phyloP scores from a whole-genome alignment of 2,113 vertebrate species.

The Notechis scutatus region DNA sequence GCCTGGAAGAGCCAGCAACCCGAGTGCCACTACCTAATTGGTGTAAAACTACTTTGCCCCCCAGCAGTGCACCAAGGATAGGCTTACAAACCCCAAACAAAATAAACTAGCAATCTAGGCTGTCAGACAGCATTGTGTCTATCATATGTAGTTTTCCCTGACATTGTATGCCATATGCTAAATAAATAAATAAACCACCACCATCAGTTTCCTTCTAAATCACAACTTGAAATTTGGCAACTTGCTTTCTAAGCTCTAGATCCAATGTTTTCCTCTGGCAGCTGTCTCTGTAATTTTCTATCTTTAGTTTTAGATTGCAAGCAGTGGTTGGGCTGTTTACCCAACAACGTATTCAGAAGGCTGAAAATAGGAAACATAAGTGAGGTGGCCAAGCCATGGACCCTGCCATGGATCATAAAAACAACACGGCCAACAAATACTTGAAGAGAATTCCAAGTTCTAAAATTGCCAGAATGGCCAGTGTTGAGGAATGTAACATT shows the following conservation, averaged over 20 bases:
- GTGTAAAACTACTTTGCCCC: background rate
- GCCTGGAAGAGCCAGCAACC: background rate
- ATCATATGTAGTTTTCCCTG: background rate
- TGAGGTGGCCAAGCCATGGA: background rate
- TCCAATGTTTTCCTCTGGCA: slow-evolving; percentile 38
- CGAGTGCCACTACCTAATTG: background rate
- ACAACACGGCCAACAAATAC: background rate
- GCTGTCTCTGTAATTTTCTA: slow-evolving; percentile 35
- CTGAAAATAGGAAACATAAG: background rate
- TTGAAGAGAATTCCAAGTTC: background rate
- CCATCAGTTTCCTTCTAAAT: background rate
- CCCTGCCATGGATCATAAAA: background rate
- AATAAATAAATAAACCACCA: background rate
- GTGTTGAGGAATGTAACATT: background rate
- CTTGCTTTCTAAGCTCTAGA: background rate
- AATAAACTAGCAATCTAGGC: background rate
- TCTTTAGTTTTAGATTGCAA: slow-evolving; percentile 25
- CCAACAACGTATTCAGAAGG: background rate
- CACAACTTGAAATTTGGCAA: background rate
- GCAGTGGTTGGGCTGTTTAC: slow-evolving; percentile 16
- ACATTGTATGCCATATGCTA: background rate
- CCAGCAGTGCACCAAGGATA: background rate
- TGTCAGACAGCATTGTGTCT: background rate
- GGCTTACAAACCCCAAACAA: background rate
- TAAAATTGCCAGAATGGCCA: background rate